Base-by-base conservation (phyloP, 2,113 vertebrate species). In the Rhynchopsitta pachyrhyncha region DNA sequence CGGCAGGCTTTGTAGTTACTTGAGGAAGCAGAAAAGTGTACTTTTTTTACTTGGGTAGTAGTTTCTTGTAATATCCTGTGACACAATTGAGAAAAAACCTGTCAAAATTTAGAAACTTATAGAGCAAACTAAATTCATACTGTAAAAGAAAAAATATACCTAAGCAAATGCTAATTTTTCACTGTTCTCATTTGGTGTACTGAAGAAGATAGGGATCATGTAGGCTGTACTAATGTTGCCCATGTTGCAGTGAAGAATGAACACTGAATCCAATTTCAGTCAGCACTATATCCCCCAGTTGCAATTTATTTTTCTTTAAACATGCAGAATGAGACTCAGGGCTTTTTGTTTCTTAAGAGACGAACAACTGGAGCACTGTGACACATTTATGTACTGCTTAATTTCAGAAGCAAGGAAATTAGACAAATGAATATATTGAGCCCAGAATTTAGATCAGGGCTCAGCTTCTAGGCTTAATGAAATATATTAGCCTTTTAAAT, bases 361-460 rank as follows among this genome's bases (percentile, higher is more conserved):
- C 37, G 96, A 97, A 96, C 92, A 96, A 96, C 93, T 66, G 81
- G 62, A 93, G 82, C 92, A 71, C 90, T 94, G 78, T 64, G 68
- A 97, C 92, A 97, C 74, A 59, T 95, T 97, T 97, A 96, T 97
- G 95, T 92, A 96, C 93, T 76, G 78, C 78, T 96, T 97, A 97
- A 96, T 96, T 97, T 98, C 95, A 95, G 93, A 96, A 94, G 91
- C 37, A 42, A 91, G 85, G 70, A 95, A 95, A 95, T 94, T 93
- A 95, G 86, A 94, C 88, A 97, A 91, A 96, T 89, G 88, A 89
- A 92, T 93, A 91, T 50, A 92, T 81, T 96, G 91, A 96, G 69
- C 80, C 70, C 62, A 79, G 97, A 88, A 96, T 97, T 96, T 86
- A 94, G 93, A 92, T 92, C 86, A 42, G 85, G 46, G 69, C 91